Conservation (phyloP, 2,113 vertebrate species). For the Glaucomys volans region DNA sequence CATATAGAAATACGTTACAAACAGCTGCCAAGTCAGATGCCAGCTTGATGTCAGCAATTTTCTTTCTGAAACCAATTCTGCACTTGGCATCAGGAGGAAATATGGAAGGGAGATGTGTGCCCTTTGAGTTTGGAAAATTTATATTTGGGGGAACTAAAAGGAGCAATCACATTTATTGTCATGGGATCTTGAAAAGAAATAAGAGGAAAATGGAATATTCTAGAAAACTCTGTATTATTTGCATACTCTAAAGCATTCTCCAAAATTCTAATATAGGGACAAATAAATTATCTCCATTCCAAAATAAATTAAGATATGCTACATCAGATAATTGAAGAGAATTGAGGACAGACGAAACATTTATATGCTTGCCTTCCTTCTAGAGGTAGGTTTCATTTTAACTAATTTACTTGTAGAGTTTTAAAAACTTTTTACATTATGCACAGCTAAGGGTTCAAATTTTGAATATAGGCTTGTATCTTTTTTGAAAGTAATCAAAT, state of each 20-base stretch:
- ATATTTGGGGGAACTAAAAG: constrained; percentile 3
- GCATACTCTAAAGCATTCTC: neutral
- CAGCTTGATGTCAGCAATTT: constrained; percentile 67
- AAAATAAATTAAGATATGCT: neutral
- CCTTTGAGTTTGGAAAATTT: constrained; percentile 36
- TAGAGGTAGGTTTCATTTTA: neutral
- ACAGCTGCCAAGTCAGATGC: constrained; percentile 16
- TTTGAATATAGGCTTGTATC: neutral
- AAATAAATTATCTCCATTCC: neutral
- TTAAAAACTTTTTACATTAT: neutral
- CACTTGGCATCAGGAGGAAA: neutral
- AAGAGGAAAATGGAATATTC: neutral
- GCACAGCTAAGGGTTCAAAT: neutral
- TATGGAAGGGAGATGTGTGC: neutral
- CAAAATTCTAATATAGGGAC: neutral
- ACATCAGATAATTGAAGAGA: neutral
- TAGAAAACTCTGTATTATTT: neutral
- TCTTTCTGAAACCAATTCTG: constrained; percentile 52
- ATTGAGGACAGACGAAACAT: neutral
- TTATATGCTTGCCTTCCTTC: neutral
- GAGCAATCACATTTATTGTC: neutral
- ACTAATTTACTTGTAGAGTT: accelerated
- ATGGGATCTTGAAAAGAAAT: constrained; percentile 1
- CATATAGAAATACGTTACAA: constrained; percentile 40
- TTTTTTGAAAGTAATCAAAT: neutral